These are phyloP conservation scores for Apis dorsata DNA, from an alignment of 1,140 invertebrate genomes.

Conservation along the genomic window DNA sequence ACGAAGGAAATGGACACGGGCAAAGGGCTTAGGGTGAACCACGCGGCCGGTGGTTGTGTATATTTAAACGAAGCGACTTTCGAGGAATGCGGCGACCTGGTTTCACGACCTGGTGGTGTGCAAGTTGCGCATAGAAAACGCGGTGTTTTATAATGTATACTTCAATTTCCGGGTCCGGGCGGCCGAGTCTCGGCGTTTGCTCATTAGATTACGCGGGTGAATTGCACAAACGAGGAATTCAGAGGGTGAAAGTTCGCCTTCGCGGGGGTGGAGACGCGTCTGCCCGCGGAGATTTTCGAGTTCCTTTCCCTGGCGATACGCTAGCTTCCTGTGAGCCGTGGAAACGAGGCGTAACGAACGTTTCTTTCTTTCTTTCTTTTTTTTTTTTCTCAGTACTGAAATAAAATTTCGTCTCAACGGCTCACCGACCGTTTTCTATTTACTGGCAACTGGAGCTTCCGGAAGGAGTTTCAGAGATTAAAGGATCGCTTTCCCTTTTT, in stretches of 20 bases:
- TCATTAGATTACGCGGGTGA: slow-evolving; percentile 64
- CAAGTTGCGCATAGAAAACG: slow-evolving; percentile 42
- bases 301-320: slow-evolving; percentile 28
- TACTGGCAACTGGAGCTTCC: not conserved
- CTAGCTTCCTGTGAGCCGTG: slow-evolving; percentile 12
- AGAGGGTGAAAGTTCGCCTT: slow-evolving; percentile 46
- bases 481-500: slow-evolving; percentile 1
- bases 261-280: not conserved
- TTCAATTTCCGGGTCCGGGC: slow-evolving; percentile 72
- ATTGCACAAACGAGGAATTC: slow-evolving; percentile 60
- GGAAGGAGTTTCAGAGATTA: slow-evolving; percentile 1
- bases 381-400: not conserved
- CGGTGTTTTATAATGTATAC: slow-evolving; percentile 63
- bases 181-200: slow-evolving; percentile 54
- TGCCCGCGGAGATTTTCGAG: slow-evolving; percentile 35
- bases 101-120: slow-evolving; percentile 31
- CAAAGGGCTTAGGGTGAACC: not conserved
- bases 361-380: not conserved
- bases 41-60: not conserved
- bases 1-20: not conserved
- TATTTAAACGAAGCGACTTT: slow-evolving; percentile 39
- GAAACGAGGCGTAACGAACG: slow-evolving; percentile 44
- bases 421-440: slow-evolving; percentile 22
- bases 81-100: slow-evolving; percentile 55
- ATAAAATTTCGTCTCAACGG: slow-evolving; percentile 30